Percentiles rank a stretch among this genome's conserved stretches.
phyloP scores from a whole-genome alignment of 2,797 vertebrate species.

The Rhincodon typus region DNA sequence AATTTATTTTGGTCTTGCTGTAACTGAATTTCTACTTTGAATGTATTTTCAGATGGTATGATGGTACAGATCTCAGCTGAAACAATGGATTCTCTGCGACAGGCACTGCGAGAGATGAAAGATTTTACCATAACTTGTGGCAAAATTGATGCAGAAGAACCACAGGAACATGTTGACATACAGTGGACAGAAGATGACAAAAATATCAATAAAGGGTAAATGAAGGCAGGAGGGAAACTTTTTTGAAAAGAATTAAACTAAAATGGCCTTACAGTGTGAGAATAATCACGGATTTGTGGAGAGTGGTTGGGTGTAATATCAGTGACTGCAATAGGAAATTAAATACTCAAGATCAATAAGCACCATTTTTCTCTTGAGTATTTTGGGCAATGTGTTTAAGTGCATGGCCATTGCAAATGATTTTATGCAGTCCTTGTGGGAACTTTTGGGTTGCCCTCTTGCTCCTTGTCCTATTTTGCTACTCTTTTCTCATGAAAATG shows the following conservation, averaged over 20 bases:
- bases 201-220: conserved; percentile 89
- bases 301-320: background rate
- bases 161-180: conserved; percentile 82
- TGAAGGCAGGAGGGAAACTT: background rate
- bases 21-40: background rate
- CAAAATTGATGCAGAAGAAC: conserved; percentile 82
- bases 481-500: background rate
- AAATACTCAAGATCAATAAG: background rate
- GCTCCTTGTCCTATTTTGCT: background rate
- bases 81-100: conserved; percentile 87
- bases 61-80: conserved; percentile 98
- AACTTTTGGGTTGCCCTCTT: background rate
- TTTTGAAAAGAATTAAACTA: no score
- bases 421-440: background rate
- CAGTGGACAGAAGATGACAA: conserved; percentile 96
- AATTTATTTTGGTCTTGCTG: background rate
- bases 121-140: conserved; percentile 88
- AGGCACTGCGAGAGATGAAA: conserved; percentile 94
- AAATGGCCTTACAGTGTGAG: background rate
- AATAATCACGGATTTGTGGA: background rate
- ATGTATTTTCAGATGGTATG: conserved; percentile 73
- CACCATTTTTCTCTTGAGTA: no score
- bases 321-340: background rate
- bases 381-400: background rate
- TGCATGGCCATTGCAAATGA: background rate